A percentile compares a stretch with the other conserved stretches of the same genome.
These are phyloP conservation scores for Calephelis perditalis DNA, from an alignment of 2,888 invertebrate genomes.

Conservation along the genomic window DNA sequence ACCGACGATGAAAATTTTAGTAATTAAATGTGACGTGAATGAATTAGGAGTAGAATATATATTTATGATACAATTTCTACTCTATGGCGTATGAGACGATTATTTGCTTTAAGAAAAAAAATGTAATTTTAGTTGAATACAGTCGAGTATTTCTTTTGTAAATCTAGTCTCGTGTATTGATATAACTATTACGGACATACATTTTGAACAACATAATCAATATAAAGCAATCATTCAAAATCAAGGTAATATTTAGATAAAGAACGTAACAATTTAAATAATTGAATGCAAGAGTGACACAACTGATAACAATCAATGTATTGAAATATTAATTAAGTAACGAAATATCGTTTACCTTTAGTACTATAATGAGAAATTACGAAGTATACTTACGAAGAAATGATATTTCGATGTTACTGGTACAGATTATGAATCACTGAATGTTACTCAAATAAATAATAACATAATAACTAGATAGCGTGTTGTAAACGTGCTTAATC, in stretches of 20 bases:
- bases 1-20: too few species aligned
- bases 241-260: constrained; percentile 4
- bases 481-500: constrained; percentile 1
- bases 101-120: too few species aligned
- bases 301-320: constrained; percentile 6
- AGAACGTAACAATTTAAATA: constrained; percentile 1
- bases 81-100: too few species aligned
- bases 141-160: too few species aligned
- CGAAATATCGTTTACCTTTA: constrained; percentile 6
- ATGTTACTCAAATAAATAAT: constrained; percentile 6
- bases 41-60: too few species aligned
- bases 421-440: constrained; percentile 4
- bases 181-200: background rate
- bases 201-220: background rate
- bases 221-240: background rate
- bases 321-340: constrained; percentile 10
- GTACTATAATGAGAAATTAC: constrained; percentile 7
- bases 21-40: too few species aligned
- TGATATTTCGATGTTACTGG: constrained; percentile 1
- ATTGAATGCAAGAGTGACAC: background rate
- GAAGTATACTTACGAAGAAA: constrained; percentile 1
- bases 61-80: too few species aligned
- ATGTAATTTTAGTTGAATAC: too few species aligned
- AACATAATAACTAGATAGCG: background rate
- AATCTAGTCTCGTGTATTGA: too few species aligned